phyloP scores from a whole-genome alignment of 2,113 vertebrate genomes.

The Leptobrachium leishanense region DNA sequence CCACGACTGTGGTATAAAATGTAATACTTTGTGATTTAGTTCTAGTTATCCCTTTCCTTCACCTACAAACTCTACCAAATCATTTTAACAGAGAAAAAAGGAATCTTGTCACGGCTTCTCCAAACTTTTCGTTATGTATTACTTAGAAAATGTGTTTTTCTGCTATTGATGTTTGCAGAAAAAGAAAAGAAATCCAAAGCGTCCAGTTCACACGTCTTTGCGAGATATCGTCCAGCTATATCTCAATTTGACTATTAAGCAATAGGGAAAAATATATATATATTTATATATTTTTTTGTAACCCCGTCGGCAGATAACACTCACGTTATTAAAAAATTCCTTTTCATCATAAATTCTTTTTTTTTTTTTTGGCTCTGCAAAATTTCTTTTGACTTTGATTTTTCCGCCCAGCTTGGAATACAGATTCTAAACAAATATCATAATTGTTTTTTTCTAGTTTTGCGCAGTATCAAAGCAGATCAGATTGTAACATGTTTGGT shows the following conservation, averaged over 20 bases:
- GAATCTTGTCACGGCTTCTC: too few relatives aligned
- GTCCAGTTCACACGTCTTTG: not conserved
- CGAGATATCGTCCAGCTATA: not conserved
- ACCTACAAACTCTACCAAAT: too few relatives aligned
- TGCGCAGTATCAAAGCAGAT: slow-evolving; percentile 37
- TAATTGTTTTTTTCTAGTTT: slow-evolving; percentile 35
- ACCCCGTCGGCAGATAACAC: not conserved
- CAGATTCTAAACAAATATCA: slow-evolving; percentile 28
- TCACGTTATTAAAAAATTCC: slow-evolving; percentile 30
- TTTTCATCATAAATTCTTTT: slow-evolving; percentile 38
- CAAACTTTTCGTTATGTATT: too few relatives aligned
- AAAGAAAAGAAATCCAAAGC: too few relatives aligned
- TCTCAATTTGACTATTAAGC: slow-evolving; percentile 9
- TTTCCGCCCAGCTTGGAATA: slow-evolving; percentile 25
- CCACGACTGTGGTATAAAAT: too few relatives aligned
- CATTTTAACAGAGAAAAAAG: too few relatives aligned
- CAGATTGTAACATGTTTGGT: slow-evolving; percentile 32
- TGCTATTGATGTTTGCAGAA: too few relatives aligned
- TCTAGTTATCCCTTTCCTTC: too few relatives aligned
- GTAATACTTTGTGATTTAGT: too few relatives aligned
- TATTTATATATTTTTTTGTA: not conserved
- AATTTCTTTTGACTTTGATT: slow-evolving; percentile 23
- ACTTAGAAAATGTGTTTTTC: too few relatives aligned
- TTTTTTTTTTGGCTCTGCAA: slow-evolving; percentile 1
- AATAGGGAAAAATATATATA: not conserved